Evolutionary conservation across 1,140 invertebrate genomes (phyloP).

Genomic region (Pinna nobilis): DNA sequence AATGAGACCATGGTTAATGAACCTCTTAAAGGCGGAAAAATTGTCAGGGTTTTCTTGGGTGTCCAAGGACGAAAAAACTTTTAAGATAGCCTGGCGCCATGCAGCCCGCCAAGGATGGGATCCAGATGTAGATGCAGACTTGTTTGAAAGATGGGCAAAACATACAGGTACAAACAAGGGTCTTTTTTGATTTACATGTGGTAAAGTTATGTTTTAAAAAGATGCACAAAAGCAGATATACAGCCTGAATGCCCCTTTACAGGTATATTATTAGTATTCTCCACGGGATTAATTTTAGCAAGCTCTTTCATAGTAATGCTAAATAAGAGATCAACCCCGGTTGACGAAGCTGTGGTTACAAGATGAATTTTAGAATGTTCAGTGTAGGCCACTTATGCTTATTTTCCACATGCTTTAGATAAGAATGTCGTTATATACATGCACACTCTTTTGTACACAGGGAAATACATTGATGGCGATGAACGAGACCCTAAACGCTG

Average conservation of each 20-base stretch:
- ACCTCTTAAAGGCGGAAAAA: constrained; percentile 40
- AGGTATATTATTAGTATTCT: too few species aligned
- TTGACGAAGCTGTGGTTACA: too few species aligned
- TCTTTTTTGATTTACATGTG: too few species aligned
- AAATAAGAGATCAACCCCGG: too few species aligned
- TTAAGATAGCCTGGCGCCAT: constrained; percentile 65
- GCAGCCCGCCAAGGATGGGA: constrained; percentile 59
- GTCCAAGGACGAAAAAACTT: constrained; percentile 45
- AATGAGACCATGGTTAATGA: constrained; percentile 56
- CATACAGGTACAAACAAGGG: constrained; percentile 66
- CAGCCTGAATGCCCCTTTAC: too few species aligned
- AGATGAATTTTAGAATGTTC: not conserved
- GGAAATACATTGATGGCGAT: constrained; percentile 40
- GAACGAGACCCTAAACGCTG: constrained; percentile 56
- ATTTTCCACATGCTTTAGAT: too few species aligned
- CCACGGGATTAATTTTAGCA: too few species aligned
- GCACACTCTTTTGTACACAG: not conserved
- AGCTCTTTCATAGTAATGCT: too few species aligned
- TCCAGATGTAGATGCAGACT: constrained; percentile 46
- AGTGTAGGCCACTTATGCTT: too few species aligned
- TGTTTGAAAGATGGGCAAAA: constrained; percentile 62
- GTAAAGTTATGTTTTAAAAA: too few species aligned
- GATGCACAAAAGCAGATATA: too few species aligned
- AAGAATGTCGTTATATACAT: too few species aligned
- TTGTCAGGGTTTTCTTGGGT: constrained; percentile 56